phyloP scores from a whole-genome alignment of 1,140 invertebrate species.

The Chelonus insularis region DNA sequence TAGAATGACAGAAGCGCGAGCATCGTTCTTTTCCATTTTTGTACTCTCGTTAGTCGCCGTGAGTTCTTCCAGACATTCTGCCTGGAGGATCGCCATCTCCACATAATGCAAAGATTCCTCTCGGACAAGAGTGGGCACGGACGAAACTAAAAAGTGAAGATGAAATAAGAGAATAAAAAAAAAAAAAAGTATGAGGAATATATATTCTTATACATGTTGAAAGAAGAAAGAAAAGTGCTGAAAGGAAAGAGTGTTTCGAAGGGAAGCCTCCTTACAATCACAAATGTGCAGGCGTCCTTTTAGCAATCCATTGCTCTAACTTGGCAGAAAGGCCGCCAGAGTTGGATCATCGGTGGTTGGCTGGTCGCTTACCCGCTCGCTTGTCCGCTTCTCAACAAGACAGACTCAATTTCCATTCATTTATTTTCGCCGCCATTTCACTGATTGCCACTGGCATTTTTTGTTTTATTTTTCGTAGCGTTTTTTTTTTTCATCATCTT shows the following conservation, averaged over 20 bases:
- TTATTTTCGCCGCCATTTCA: slow-evolving; percentile 56
- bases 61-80: slow-evolving; percentile 26
- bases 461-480: slow-evolving; percentile 23
- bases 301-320: slow-evolving; percentile 45
- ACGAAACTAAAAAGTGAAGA: no score
- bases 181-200: neutral
- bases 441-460: slow-evolving; percentile 45
- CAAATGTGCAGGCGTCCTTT: slow-evolving; percentile 43
- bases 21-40: slow-evolving; percentile 25
- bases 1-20: slow-evolving; percentile 23
- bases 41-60: slow-evolving; percentile 19
- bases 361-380: slow-evolving; percentile 24
- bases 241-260: neutral
- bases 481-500: slow-evolving; percentile 7
- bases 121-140: no score
- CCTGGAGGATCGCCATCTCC: slow-evolving; percentile 23
- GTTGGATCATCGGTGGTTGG: slow-evolving; percentile 28
- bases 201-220: neutral
- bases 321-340: slow-evolving; percentile 33
- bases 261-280: slow-evolving; percentile 45
- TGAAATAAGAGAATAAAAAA: neutral
- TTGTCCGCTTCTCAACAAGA: slow-evolving; percentile 37
- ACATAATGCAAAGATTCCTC: slow-evolving; percentile 28
- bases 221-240: slow-evolving; percentile 1
- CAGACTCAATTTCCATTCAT: slow-evolving; percentile 56